Evolutionary conservation across 2,797 vertebrate species (phyloP).

Genomic region (Eutrigla gurnardus): DNA sequence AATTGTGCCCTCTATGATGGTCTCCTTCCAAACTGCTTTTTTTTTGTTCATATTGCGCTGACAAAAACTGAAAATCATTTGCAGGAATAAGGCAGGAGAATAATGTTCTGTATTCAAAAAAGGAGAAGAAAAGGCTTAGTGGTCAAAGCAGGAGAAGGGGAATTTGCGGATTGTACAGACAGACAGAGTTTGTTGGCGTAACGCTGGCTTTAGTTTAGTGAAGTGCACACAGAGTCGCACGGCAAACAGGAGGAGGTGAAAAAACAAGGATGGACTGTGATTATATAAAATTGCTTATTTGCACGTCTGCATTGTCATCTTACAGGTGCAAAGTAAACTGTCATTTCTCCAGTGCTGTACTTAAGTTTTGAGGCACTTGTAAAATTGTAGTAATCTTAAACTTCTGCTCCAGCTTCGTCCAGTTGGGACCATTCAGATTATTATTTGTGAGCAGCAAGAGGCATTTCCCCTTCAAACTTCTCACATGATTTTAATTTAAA

Average conservation of each 20-base stretch:
- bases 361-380: neutral
- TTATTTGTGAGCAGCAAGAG: neutral
- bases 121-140: constrained; percentile 7
- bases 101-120: constrained; percentile 39
- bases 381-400: neutral
- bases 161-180: constrained; percentile 13
- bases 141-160: constrained; percentile 2
- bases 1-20: constrained; percentile 50
- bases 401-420: neutral
- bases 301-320: neutral
- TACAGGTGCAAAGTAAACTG: neutral
- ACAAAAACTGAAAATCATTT: constrained; percentile 54
- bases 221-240: constrained; percentile 6
- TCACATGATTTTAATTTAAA: neutral
- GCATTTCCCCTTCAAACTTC: neutral
- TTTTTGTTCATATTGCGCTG: constrained; percentile 41
- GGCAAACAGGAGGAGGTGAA: neutral
- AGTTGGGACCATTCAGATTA: neutral
- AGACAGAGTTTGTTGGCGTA: neutral
- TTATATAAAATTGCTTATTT: neutral
- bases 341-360: neutral
- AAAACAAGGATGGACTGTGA: constrained; percentile 6
- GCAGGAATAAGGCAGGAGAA: constrained; percentile 37
- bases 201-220: constrained; percentile 23
- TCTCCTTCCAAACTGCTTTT: constrained; percentile 37